These are phyloP conservation scores for Drosophila monieri DNA, from an alignment of 2,888 invertebrate genomes.

Conservation along the genomic window DNA sequence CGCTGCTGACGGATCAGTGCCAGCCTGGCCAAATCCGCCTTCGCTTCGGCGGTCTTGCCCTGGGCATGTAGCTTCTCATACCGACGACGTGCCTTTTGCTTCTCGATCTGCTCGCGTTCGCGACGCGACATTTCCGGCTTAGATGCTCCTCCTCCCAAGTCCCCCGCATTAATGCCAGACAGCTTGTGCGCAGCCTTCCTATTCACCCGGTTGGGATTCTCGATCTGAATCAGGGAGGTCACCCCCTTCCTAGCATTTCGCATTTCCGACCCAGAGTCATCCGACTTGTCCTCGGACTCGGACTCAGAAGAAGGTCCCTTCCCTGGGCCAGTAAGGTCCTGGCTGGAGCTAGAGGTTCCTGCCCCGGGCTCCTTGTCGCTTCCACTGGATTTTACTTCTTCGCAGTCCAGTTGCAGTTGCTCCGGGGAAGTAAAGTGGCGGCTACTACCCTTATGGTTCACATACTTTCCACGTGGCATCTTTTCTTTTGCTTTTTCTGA, in stretches of 20 bases:
- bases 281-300: constrained; percentile 72
- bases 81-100: constrained; percentile 93
- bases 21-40: constrained; percentile 96
- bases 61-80: constrained; percentile 97
- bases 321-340: constrained; percentile 25
- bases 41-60: constrained; percentile 97
- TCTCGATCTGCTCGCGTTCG: constrained; percentile 95
- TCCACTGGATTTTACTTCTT: constrained; percentile 78
- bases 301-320: constrained; percentile 61
- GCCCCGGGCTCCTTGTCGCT: constrained; percentile 41
- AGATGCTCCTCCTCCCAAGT: constrained; percentile 8
- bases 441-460: constrained; percentile 96
- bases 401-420: constrained; percentile 93
- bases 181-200: constrained; percentile 91
- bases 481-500: neutral
- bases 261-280: constrained; percentile 85
- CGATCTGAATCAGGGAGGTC: constrained; percentile 95
- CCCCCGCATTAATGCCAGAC: constrained; percentile 65
- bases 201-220: constrained; percentile 96
- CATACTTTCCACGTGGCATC: constrained; percentile 90
- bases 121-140: constrained; percentile 92
- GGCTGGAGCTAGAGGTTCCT: constrained; percentile 48
- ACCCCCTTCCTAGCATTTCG: constrained; percentile 95
- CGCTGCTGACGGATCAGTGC: constrained; percentile 97
- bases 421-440: constrained; percentile 98